A percentile compares a stretch with the other conserved stretches of the same genome.
Evolutionary conservation across 2,888 invertebrate species (phyloP).

Genomic region (Caenorhabditis imperialis): DNA sequence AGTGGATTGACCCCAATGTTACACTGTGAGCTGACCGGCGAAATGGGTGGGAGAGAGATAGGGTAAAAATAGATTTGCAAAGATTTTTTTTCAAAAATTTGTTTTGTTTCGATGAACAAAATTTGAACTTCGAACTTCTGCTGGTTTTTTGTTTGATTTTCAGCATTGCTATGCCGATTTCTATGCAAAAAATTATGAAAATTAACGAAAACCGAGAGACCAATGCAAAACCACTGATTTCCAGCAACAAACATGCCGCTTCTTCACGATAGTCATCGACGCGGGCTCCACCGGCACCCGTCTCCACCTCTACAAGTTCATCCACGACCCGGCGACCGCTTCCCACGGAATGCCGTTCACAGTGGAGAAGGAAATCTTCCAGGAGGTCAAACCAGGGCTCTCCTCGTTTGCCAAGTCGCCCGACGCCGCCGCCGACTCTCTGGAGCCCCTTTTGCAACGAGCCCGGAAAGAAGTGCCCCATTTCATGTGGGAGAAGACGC

Average conservation of each 20-base stretch:
- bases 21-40: background rate
- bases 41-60: too few relatives aligned
- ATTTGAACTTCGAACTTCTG: too few relatives aligned
- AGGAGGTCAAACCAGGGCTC: conserved; percentile 89
- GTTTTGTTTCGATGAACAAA: too few relatives aligned
- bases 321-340: conserved; percentile 46
- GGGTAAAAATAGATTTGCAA: background rate
- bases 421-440: conserved; percentile 82
- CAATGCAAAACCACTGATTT: too few relatives aligned
- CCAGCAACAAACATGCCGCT: conserved; percentile 66
- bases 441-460: conserved; percentile 72
- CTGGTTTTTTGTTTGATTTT: too few relatives aligned
- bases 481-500: conserved; percentile 85
- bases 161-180: too few relatives aligned
- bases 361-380: conserved; percentile 87
- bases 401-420: conserved; percentile 90
- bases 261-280: conserved; percentile 77
- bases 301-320: conserved; percentile 75
- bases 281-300: conserved; percentile 78
- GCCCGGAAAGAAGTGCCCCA: conserved; percentile 86
- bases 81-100: too few relatives aligned
- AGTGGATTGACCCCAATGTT: conserved; percentile 1
- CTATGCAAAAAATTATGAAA: too few relatives aligned
- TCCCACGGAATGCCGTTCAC: conserved; percentile 82
- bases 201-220: too few relatives aligned